Conservation (phyloP, 2,797 vertebrate species). For the Discoglossus pictus region DNA sequence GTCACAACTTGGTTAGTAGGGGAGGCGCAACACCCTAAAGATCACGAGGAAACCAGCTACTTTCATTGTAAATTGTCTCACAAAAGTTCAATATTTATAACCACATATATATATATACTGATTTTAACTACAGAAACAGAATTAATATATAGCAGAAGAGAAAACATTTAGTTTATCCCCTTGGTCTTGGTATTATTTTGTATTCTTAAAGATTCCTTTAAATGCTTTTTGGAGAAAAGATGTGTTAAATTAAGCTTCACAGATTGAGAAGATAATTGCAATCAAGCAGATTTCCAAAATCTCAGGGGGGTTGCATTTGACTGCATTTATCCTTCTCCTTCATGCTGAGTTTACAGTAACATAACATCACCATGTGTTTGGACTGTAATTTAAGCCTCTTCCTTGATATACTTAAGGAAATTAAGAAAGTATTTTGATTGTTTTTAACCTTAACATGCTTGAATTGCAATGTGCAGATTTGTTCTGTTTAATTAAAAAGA, state of each 20-base stretch:
- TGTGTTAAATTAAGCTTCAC: slow-evolving; percentile 30
- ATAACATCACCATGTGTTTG: slow-evolving; percentile 37
- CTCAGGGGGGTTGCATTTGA: slow-evolving; percentile 40
- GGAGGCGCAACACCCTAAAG: too few relatives aligned
- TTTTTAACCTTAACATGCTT: slow-evolving; percentile 38
- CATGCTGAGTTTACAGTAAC: slow-evolving; percentile 50
- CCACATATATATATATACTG: too few relatives aligned
- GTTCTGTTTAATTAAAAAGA: slow-evolving; percentile 44
- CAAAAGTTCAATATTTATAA: too few relatives aligned
- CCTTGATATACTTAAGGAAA: slow-evolving; percentile 35
- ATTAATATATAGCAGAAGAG: too few relatives aligned
- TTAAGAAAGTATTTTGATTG: slow-evolving; percentile 39
- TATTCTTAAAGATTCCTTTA: slow-evolving; percentile 26
- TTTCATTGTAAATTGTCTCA: too few relatives aligned
- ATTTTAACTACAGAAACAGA: too few relatives aligned
- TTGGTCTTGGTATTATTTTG: slow-evolving; percentile 2
- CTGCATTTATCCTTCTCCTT: slow-evolving; percentile 38
- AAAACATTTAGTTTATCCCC: slow-evolving; percentile 16
- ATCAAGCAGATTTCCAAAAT: slow-evolving; percentile 37
- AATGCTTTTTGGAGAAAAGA: slow-evolving; percentile 14
- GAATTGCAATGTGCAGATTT: slow-evolving; percentile 17
- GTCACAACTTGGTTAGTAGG: too few relatives aligned
- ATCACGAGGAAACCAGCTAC: too few relatives aligned
- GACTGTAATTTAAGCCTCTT: slow-evolving; percentile 28
- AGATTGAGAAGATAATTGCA: slow-evolving; percentile 36